Evolutionary conservation across 2,113 vertebrate species (phyloP), one percentile per base, ranked within the genome.

Genomic region (Zosterops lateralis): DNA sequence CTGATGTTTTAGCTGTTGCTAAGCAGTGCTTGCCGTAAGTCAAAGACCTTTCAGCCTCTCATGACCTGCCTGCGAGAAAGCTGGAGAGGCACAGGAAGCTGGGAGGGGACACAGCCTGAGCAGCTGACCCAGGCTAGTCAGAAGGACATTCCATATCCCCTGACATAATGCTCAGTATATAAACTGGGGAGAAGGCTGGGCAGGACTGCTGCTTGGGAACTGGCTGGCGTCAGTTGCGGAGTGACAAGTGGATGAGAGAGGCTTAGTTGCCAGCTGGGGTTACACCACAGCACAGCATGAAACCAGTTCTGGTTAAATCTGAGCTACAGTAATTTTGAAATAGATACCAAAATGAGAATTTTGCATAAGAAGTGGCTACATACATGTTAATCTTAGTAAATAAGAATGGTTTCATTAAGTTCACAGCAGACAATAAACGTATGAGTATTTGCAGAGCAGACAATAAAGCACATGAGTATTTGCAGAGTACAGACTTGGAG

Each of bases 201-300:
- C 12, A 38, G 36, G 12, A 32, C 32, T 88, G 51, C 44, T 74
- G 32, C 53, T 45, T 19, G 36, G n/a, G 19, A 47, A 6, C 28
- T 38, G 24, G 22, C 53, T 60, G 61, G 10, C 29, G 16, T 29
- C 53, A 60, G 12, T 0, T 45, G 19, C 9, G 20, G 32, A 45
- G n/a, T 5, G 28, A 40, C 28, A 14, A 53, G 16, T 3, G 29
- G 28, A 11, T 17, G 19, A 66, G 18, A 58, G 15, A 4, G 24
- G 18, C 7, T 74, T 29, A 7, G 3, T 2, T 58, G 45, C 13
- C 53, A 38, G 28, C 7, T 45, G 16, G 13, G 10, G 6, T 40
- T 47, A 21, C 29, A 40, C 7, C 13, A 5, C 0, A 0, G 8
- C 24, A 12, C 10, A 4, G 3, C 5, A 29, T 32, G 16, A 57